Evolutionary conservation across 1,140 invertebrate species (phyloP), one percentile per base, ranked within the genome.

Genomic region (Hylyphantes graminicola): DNA sequence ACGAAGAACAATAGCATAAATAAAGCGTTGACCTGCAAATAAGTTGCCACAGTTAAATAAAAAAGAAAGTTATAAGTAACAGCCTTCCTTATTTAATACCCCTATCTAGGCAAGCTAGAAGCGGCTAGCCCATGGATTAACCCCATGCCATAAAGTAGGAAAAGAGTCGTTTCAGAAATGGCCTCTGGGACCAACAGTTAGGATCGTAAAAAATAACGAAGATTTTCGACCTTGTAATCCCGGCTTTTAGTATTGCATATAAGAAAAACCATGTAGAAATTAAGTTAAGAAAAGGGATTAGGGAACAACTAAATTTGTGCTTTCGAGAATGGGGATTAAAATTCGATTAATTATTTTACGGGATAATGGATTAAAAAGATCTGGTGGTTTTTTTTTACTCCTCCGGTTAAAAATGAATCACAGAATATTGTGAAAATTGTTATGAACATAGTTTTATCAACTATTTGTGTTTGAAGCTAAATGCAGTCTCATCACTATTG

Each of bases 191-290:
- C 73, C 79, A 81, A 81, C 79, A 81, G 79, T 81, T 81, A 59
- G 79, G 77, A 81, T 73, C 79, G 68, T 81, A 81, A 81, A 81
- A 81, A 72, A 81, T 81, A 80, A 80, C 77, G 77, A 80, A 80
- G 65, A 19, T 70, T 70, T 70, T 70, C 54, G 51, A 70, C 68
- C 54, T 70, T 35, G 2, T 51, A 53, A 70, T 70, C 68, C 68
- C n/a, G 68, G 50, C 50, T 51, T 70, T 70, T 53, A 70, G 68
- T 70, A 48, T 70, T 70, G 9, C 68, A 51, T n/a, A 15, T 15
- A 51, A 51, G 48, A 70, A 53, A 70, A 70, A 35, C 35, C 35
- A 35, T 35, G 35, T 1, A 35, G 5, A 35, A 35, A 35, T 35
- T 35, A 35, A 35, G 35, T 35, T 35, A 35, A 35, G 35, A 35